phyloP scores from a whole-genome alignment of 2,113 vertebrate genomes.

The Brachyhypopomus occidentalis region DNA sequence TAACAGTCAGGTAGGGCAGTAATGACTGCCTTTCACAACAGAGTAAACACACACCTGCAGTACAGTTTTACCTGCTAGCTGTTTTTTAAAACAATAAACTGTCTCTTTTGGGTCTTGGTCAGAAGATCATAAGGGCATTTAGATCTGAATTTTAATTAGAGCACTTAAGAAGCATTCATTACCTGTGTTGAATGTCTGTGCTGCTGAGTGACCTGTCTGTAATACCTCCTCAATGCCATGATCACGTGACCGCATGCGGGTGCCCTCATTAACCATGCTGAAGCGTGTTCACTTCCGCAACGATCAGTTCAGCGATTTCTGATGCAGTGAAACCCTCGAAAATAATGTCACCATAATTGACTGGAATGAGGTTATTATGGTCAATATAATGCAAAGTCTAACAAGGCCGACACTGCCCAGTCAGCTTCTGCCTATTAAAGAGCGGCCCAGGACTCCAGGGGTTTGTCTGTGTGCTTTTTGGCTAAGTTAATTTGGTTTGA shows the following conservation, averaged over 20 bases:
- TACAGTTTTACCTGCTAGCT: neutral
- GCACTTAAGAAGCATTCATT: slow-evolving; percentile 3
- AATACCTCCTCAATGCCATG: neutral
- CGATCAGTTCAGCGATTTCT: too few species aligned
- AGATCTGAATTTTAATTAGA: neutral
- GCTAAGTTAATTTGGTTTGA: neutral
- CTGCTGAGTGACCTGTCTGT: neutral
- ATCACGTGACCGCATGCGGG: too few species aligned
- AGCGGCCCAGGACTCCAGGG: neutral
- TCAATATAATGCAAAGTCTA: neutral
- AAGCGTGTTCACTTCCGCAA: too few species aligned
- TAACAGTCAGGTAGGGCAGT: neutral
- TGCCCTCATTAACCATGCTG: too few species aligned
- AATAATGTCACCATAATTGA: neutral
- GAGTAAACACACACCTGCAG: neutral
- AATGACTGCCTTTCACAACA: neutral
- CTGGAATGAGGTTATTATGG: neutral
- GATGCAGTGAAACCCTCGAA: too few species aligned
- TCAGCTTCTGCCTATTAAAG: neutral
- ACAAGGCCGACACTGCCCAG: neutral
- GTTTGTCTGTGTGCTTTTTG: neutral
- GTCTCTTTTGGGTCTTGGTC: neutral
- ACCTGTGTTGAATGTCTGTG: neutral
- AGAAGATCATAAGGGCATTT: neutral
- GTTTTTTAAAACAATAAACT: neutral